Evolutionary conservation across 2,888 invertebrate genomes (phyloP).

Genomic region (Drosophila mimica): DNA sequence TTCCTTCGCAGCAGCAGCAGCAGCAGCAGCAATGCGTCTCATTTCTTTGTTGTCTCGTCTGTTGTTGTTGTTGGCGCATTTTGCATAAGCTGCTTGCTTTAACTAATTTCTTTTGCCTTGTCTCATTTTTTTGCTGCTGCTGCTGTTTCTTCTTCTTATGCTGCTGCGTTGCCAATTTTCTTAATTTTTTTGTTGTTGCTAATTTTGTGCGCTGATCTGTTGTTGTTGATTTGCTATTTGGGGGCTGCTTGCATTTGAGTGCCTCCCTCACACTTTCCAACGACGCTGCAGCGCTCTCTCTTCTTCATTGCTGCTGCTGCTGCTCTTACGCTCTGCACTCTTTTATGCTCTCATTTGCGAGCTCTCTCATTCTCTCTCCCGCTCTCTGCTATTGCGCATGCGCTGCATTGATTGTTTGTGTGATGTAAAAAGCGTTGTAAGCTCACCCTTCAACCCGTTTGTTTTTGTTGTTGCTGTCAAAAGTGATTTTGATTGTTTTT

Average conservation of each 20-base stretch:
- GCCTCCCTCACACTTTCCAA: slow-evolving; percentile 24
- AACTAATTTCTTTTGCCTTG: slow-evolving; percentile 45
- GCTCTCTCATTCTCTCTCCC: slow-evolving; percentile 7
- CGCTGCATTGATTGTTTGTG: slow-evolving; percentile 79
- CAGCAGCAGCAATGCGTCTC: slow-evolving; percentile 44
- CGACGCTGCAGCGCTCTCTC: slow-evolving; percentile 36
- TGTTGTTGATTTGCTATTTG: slow-evolving; percentile 54
- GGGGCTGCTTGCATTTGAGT: slow-evolving; percentile 72
- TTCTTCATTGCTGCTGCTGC: slow-evolving; percentile 10
- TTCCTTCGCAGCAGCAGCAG: slow-evolving; percentile 48
- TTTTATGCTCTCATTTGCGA: slow-evolving; percentile 18
- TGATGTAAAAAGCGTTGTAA: slow-evolving; percentile 69
- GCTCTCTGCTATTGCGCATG: slow-evolving; percentile 51
- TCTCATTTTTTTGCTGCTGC: slow-evolving; percentile 27
- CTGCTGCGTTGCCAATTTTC: slow-evolving; percentile 59
- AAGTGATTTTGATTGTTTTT: slow-evolving; percentile 43
- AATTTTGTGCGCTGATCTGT: slow-evolving; percentile 57
- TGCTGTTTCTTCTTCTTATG: slow-evolving; percentile 20
- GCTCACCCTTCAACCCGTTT: slow-evolving; percentile 35
- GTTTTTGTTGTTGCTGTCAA: slow-evolving; percentile 28
- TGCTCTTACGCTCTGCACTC: slow-evolving; percentile 20
- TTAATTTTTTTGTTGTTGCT: slow-evolving; percentile 63
- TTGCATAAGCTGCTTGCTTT: slow-evolving; percentile 62
- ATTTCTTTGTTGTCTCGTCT: slow-evolving; percentile 77
- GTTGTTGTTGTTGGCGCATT: slow-evolving; percentile 53